Conservation (phyloP, 2,113 vertebrate genomes). For the Scopus umbretta region DNA sequence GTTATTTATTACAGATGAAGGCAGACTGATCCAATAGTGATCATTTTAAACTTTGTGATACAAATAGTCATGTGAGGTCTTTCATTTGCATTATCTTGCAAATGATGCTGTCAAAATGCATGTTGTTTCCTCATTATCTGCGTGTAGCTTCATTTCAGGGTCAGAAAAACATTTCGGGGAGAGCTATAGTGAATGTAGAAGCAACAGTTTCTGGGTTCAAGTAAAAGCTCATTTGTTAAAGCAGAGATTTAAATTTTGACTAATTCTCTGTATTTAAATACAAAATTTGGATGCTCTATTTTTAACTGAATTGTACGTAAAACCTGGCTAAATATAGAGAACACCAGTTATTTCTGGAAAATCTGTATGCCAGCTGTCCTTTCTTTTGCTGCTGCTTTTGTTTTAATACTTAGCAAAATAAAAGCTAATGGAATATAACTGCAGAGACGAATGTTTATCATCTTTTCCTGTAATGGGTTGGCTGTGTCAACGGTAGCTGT, state of each 20-base stretch:
- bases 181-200: not conserved
- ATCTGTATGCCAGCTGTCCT: not conserved
- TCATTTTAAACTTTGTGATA: not conserved
- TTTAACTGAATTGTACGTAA: not conserved
- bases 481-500: not conserved
- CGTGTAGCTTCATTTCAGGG: not conserved
- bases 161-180: not conserved
- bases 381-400: not conserved
- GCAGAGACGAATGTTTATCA: not conserved
- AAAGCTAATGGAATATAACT: not conserved
- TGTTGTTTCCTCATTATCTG: not conserved
- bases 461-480: not conserved
- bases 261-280: not conserved
- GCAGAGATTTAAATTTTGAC: not conserved
- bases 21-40: not conserved
- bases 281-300: not conserved
- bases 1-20: not conserved
- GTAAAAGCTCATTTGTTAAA: not conserved
- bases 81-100: not conserved
- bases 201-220: not conserved
- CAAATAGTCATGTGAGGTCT: not conserved
- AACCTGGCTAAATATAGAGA: not conserved
- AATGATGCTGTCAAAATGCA: not conserved
- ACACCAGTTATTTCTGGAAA: not conserved
- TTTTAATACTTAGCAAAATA: not conserved